Base-by-base conservation (phyloP, 1,140 invertebrate species). In the Neuroterus valhalla region DNA sequence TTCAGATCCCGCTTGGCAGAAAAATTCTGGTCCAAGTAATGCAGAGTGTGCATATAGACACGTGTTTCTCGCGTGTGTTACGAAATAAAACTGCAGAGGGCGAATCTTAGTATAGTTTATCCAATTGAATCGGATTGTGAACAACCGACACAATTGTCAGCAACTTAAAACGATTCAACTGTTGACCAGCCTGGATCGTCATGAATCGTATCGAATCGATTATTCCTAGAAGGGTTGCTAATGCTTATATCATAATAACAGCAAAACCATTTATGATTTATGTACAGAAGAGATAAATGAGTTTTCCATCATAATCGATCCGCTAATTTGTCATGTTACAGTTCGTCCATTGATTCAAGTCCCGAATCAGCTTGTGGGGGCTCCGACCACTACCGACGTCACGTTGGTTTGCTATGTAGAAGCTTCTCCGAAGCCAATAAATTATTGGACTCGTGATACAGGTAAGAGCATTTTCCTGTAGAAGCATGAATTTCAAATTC, bases 351-450 rank as follows among this genome's bases (percentile, higher is more conserved):
- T 96, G 88, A 95, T 96, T 77, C 94, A 95, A 91, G 95, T 96
- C 78, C 94, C 94, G 82, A 96, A 96, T 89, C 95, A 96, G 89
- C 91, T 96, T 85, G 94, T 97, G 50, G 95, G 95, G 38, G 95
- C 95, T 68, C 95, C 95, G 68, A 92, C 93, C 74, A 93, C 93
- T 77, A 94, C 94, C 62, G 93, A 96, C 86, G 95, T 97, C 77
- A 95, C 94, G 44, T 91, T 98, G 73, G 94, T 96, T 87, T 98
- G 96, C 88, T 93, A 95, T 84, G 95, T 96, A 31, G 95, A 96
- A 87, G 95, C 95, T 69, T 96, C 94, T 38, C 96, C 96, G 10
- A 95, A 95, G 88, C 95, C 96, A 74, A 95, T 96, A 87, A 96
- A 96, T 91, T 96, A 96, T 85, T 96, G 96, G 96, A 96, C 95